A percentile compares a stretch with the other conserved stretches of the same genome.
Evolutionary conservation across 2,797 vertebrate species (phyloP).

Genomic region (Sciurus vulgaris): DNA sequence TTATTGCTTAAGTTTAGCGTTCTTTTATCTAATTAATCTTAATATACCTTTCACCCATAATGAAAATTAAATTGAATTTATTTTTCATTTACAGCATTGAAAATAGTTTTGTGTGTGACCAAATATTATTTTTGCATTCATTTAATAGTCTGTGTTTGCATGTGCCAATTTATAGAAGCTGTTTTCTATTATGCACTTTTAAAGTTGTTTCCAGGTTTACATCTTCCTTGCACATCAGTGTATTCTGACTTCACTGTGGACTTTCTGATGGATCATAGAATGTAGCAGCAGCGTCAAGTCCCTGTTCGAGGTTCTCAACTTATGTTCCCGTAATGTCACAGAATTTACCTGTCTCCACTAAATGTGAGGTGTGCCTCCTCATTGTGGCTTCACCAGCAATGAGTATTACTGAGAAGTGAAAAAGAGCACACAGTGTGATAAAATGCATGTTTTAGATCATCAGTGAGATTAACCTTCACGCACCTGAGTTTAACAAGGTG

Average conservation of each 20-base stretch:
- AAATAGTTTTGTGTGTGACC: neutral
- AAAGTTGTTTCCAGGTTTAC: neutral
- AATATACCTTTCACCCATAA: neutral
- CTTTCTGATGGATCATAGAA: neutral
- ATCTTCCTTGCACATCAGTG: neutral
- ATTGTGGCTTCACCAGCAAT: neutral
- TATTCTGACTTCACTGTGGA: neutral
- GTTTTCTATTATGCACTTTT: neutral
- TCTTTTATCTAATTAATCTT: constrained; percentile 2
- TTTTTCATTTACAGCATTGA: neutral
- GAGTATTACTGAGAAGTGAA: neutral
- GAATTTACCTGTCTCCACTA: neutral
- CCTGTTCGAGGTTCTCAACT: neutral
- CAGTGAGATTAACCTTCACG: neutral
- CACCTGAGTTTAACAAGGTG: neutral
- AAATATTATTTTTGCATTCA: neutral
- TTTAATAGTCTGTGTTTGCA: neutral
- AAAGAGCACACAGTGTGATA: neutral
- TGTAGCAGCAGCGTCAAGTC: neutral
- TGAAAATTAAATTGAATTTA: neutral
- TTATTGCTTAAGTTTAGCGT: neutral
- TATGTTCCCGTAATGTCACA: neutral
- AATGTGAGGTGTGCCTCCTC: neutral
- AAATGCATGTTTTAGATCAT: neutral
- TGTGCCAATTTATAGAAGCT: neutral